Evolutionary conservation across 2,113 vertebrate species (phyloP), one percentile per base, ranked within the genome.

Genomic region (Sebastes schlegelii): DNA sequence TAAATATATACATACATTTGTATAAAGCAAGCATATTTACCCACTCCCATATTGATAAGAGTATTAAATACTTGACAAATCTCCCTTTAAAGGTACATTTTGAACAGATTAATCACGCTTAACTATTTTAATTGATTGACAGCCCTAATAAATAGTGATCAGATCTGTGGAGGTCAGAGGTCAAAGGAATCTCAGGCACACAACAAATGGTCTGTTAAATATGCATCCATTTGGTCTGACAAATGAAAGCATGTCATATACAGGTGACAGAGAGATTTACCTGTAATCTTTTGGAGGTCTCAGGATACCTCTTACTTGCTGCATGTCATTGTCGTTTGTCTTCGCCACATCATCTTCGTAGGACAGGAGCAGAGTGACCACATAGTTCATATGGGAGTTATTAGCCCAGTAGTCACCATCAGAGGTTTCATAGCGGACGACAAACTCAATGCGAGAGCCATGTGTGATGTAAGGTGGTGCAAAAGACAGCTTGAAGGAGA

Each of bases 371-470:
- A 97, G 94, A 64, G 96, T 91, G n/a, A 97, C 92, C n/a, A 91
- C 94, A 77, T 97, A 97, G 93, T 97, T 97, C 93, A 89, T 90
- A 11, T 94, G 93, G 23, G 89, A 91, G 92, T 97, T 98, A 88
- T 97, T 98, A 57, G 96, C 96, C 97, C 97, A 98, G 91, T 92
- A 96, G 71, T 96, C 95, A n/a, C 96, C 96, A 55, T 95, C 95
- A 6, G 95, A 91, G 19, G 96, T 97, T 88, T 97, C 95, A 86
- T 97, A 98, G 66, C 96, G 96, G 72, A 97, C 94, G 10, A 97
- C 97, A 83, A 98, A 97, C 92, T 98, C 96, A 23, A 97, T 94
- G 78, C 96, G 95, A 19, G 96, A 96, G 78, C 96, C 96, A 43
- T 95, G 94, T 4, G 91, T 91, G 86, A 88, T 90, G 10, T 93